phyloP scores from a whole-genome alignment of 2,888 invertebrate species.

The Corbicula japonica region DNA sequence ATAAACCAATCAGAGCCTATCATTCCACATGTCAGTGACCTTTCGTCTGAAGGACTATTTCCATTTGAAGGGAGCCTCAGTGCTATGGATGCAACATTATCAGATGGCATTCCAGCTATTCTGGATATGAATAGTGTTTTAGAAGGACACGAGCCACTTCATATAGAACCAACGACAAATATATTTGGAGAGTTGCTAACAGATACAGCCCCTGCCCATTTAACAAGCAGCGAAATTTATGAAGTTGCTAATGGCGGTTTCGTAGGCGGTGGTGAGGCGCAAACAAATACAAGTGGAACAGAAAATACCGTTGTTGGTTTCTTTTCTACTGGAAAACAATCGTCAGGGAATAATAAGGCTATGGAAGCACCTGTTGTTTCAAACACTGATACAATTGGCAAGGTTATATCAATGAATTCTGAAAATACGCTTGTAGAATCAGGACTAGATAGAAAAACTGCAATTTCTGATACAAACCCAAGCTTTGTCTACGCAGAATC shows the following conservation, averaged over 20 bases:
- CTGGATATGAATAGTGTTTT: conserved; percentile 47
- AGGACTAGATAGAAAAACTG: too few relatives aligned
- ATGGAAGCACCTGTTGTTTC: background rate
- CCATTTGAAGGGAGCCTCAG: conserved; percentile 54
- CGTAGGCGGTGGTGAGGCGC: background rate
- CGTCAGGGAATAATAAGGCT: background rate
- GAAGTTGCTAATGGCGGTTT: background rate
- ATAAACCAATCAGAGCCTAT: background rate
- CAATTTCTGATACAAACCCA: too few relatives aligned
- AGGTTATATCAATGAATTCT: too few relatives aligned
- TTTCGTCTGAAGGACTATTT: conserved; percentile 49
- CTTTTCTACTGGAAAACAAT: background rate
- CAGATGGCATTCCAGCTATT: conserved; percentile 23
- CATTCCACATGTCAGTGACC: conserved; percentile 46
- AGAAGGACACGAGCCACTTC: conserved; percentile 37
- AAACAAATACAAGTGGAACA: background rate
- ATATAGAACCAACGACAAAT: conserved; percentile 32
- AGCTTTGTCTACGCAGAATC: too few relatives aligned
- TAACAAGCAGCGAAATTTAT: background rate
- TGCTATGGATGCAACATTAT: conserved; percentile 40
- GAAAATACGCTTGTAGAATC: too few relatives aligned
- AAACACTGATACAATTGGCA: too few relatives aligned
- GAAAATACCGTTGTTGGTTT: background rate
- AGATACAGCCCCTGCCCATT: background rate
- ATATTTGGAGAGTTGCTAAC: conserved; percentile 2